Percentiles rank a stretch among this genome's conserved stretches.
phyloP scores from a whole-genome alignment of 2,797 vertebrate genomes.

The Gallirallus australis region DNA sequence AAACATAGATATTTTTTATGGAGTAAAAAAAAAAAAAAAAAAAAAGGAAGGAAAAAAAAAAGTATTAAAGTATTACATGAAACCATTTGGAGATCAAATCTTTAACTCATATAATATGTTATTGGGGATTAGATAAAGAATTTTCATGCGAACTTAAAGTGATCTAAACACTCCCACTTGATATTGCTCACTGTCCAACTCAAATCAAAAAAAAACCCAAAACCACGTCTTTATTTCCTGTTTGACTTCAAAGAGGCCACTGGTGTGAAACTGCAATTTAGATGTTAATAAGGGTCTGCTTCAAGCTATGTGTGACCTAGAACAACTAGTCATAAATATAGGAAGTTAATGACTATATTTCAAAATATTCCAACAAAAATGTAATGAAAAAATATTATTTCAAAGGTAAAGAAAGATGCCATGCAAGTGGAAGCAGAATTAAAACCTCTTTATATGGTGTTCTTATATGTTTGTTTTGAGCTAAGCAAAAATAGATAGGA shows the following conservation, averaged over 20 bases:
- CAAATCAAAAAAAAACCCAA: neutral
- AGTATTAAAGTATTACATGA: neutral
- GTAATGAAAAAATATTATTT: conserved; percentile 22
- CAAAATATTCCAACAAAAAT: conserved; percentile 12
- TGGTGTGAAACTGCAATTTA: conserved; percentile 50
- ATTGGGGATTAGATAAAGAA: neutral
- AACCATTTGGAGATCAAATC: neutral
- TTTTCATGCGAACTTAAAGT: neutral
- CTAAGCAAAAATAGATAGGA: neutral
- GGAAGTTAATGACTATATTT: conserved; percentile 16
- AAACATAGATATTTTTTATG: neutral
- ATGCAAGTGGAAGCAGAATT: neutral
- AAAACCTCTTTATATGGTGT: neutral
- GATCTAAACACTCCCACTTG: neutral
- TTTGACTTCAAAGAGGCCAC: conserved; percentile 26
- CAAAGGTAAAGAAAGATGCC: neutral
- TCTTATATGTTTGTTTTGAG: neutral
- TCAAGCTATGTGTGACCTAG: conserved; percentile 6
- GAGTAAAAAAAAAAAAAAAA: neutral
- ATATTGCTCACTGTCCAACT: neutral
- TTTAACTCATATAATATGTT: neutral
- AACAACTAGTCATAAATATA: neutral
- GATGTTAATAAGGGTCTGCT: conserved; percentile 53
- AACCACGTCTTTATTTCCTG: neutral
- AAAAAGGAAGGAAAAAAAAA: neutral